Evolutionary conservation across 92 coral and sea anemone genomes (phyloP).

Genomic region (Phenganax marumi): DNA sequence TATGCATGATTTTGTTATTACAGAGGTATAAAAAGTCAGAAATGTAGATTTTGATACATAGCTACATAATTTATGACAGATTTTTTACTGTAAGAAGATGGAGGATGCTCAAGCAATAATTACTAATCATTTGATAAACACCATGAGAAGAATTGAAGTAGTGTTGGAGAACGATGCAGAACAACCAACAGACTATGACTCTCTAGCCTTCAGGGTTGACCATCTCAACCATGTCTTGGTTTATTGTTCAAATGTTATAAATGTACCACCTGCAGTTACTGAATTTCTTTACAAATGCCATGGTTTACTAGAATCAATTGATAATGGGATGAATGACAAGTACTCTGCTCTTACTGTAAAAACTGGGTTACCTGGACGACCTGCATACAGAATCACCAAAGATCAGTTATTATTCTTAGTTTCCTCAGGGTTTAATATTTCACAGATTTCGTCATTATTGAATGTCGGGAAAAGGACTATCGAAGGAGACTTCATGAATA

Average conservation of each 20-base stretch:
- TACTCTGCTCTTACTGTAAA: conserved; percentile 10
- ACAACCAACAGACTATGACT: conserved; percentile 18
- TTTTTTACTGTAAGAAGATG: neutral
- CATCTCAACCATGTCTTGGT: conserved; percentile 7
- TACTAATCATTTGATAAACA: neutral
- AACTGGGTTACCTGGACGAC: conserved; percentile 9
- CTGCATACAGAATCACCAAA: conserved; percentile 17
- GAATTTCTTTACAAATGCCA: neutral
- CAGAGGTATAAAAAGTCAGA: too few species aligned
- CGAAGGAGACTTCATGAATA: conserved; percentile 9
- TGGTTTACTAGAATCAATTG: neutral
- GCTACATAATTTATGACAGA: too few species aligned
- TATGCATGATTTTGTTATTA: too few species aligned
- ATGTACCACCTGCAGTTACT: conserved; percentile 1
- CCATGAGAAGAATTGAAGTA: neutral
- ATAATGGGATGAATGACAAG: neutral
- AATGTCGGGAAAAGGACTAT: conserved; percentile 8
- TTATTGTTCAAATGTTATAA: conserved; percentile 1
- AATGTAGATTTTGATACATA: too few species aligned
- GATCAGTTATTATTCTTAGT: conserved; percentile 26
- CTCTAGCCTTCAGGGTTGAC: neutral
- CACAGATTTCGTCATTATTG: neutral
- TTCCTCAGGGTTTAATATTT: conserved; percentile 18
- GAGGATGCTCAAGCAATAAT: neutral
- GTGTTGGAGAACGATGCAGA: neutral